Evolutionary conservation across 2,113 vertebrate genomes (phyloP).

Genomic region (Ophiodon elongatus): DNA sequence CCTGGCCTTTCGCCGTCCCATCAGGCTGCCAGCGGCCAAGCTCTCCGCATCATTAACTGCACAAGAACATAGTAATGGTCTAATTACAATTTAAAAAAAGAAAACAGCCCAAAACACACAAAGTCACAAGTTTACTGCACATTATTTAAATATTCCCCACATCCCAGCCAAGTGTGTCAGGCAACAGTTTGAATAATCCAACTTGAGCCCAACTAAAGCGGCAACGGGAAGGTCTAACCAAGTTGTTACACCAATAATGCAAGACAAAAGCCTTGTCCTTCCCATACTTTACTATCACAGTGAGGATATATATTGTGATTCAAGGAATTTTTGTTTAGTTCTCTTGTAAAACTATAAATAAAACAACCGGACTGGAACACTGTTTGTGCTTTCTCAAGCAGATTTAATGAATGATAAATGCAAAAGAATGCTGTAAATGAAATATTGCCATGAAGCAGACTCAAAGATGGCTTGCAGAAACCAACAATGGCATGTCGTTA

Average conservation of each 20-base stretch:
- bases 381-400: not conserved
- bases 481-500: not conserved
- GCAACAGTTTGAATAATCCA: not conserved
- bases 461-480: not conserved
- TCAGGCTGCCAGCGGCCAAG: conserved; percentile 43
- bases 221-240: not conserved
- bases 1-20: conserved; percentile 64
- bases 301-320: not conserved
- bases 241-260: not conserved
- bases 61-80: conserved; percentile 24
- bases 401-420: not conserved
- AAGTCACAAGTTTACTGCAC: conserved; percentile 13
- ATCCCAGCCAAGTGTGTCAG: not conserved
- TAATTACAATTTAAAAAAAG: conserved; percentile 28
- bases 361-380: not conserved
- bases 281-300: not conserved
- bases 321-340: not conserved
- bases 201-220: not conserved
- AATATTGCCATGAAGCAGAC: not conserved
- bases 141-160: not conserved
- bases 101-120: conserved; percentile 18
- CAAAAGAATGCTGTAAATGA: not conserved
- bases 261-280: not conserved
- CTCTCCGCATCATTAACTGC: conserved; percentile 63
- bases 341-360: not conserved